These are phyloP conservation scores for Mallotus villosus DNA, from an alignment of 2,797 vertebrate species.

Conservation along the genomic window DNA sequence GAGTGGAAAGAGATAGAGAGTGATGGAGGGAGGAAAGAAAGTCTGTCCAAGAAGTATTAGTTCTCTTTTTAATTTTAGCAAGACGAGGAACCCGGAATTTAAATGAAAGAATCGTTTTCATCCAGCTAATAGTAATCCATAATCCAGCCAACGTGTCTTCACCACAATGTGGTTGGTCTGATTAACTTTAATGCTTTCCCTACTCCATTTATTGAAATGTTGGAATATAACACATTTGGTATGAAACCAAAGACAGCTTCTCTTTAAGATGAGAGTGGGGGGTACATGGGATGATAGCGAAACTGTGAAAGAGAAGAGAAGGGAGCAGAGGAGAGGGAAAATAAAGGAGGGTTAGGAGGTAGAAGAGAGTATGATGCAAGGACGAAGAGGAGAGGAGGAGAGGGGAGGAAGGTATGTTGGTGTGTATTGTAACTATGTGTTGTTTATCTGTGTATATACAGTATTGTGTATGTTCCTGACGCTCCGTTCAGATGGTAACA, in stretches of 20 bases:
- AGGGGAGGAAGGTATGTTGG: conserved; percentile 14
- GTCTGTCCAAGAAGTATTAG: conserved; percentile 82
- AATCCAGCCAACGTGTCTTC: conserved; percentile 83
- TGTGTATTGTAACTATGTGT: too few species aligned
- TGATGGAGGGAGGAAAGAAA: conserved; percentile 50
- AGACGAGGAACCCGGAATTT: conserved; percentile 79
- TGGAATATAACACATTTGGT: conserved; percentile 80
- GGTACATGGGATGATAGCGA: background rate
- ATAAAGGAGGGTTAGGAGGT: conserved; percentile 21
- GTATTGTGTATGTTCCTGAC: too few species aligned
- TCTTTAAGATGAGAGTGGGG: conserved; percentile 66
- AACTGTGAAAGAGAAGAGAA: conserved; percentile 5
- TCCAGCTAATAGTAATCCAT: conserved; percentile 87
- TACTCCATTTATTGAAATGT: conserved; percentile 85
- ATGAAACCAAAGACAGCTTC: conserved; percentile 72
- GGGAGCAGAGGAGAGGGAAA: conserved; percentile 37
- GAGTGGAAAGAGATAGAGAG: background rate
- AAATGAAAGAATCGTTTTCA: conserved; percentile 86
- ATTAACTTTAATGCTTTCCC: conserved; percentile 85
- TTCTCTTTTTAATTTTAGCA: conserved; percentile 82
- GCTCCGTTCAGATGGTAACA: too few species aligned
- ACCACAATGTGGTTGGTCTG: conserved; percentile 84
- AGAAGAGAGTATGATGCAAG: conserved; percentile 26
- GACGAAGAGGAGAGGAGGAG: conserved; percentile 30
- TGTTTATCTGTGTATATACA: too few species aligned